A percentile compares a stretch with the other conserved stretches of the same genome.
Conservation (phyloP, 2,113 vertebrate species). For the Tragelaphus imberbis region DNA sequence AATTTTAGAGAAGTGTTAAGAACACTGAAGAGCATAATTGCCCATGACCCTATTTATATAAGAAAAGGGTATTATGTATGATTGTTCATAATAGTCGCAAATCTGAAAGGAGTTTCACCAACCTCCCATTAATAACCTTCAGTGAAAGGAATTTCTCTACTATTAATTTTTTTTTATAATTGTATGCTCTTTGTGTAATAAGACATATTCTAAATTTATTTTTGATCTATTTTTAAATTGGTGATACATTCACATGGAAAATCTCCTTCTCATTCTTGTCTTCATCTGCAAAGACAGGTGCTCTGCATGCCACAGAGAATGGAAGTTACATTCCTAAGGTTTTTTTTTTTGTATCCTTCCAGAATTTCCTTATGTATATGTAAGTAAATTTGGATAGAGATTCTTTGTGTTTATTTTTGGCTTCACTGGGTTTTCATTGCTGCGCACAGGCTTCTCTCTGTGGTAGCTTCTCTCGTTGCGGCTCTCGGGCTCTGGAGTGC, state of each 20-base stretch:
- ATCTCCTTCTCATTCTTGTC: background rate
- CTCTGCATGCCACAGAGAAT: background rate
- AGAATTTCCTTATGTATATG: background rate
- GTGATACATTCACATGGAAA: background rate
- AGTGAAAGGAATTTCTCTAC: background rate
- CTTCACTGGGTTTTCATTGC: background rate
- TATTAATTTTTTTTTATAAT: background rate
- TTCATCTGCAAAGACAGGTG: background rate
- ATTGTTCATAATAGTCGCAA: background rate
- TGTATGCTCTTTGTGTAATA: background rate
- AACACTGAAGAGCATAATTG: no score
- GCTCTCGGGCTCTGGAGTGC: background rate
- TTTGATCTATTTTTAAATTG: slow-evolving; percentile 1
- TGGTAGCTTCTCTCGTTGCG: background rate
- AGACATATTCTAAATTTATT: background rate
- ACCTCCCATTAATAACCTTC: background rate
- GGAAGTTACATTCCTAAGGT: background rate
- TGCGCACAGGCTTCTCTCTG: background rate
- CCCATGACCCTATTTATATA: background rate
- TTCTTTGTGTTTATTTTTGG: background rate
- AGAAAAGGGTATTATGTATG: background rate
- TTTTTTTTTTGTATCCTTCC: background rate
- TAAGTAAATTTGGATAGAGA: background rate
- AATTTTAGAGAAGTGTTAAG: background rate
- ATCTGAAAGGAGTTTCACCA: background rate